phyloP scores from a whole-genome alignment of 2,113 vertebrate genomes.

The Gymnobelideus leadbeateri region DNA sequence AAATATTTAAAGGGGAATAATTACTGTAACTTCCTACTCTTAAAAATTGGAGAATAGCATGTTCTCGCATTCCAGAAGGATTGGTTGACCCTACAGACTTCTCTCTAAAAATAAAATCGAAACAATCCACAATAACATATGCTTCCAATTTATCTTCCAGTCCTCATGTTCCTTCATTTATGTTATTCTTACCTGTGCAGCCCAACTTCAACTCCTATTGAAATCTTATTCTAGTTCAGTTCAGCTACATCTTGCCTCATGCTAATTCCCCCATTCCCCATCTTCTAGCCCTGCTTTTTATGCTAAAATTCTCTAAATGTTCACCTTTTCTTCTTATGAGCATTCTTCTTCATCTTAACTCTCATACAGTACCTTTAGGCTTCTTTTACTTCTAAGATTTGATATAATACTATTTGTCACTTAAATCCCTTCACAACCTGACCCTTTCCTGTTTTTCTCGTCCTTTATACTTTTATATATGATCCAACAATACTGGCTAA shows the following conservation, averaged over 20 bases:
- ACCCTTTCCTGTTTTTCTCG: background rate
- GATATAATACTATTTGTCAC: background rate
- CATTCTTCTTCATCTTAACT: background rate
- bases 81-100: background rate
- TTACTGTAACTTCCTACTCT: background rate
- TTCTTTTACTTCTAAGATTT: background rate
- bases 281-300: background rate
- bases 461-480: background rate
- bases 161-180: conserved; percentile 18
- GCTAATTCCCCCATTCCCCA: background rate
- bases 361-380: background rate
- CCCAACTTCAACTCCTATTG: background rate
- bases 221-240: conserved; percentile 26
- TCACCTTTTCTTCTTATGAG: background rate
- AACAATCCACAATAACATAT: background rate
- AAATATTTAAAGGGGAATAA: conserved; percentile 37
- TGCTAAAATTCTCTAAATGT: background rate
- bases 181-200: background rate
- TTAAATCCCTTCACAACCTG: background rate
- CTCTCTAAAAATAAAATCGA: background rate
- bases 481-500: background rate
- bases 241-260: background rate
- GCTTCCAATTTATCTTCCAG: background rate
- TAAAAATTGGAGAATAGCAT: conserved; percentile 2
- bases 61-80: background rate